Conservation (phyloP, 1,140 invertebrate species). For the Chelonus insularis region DNA sequence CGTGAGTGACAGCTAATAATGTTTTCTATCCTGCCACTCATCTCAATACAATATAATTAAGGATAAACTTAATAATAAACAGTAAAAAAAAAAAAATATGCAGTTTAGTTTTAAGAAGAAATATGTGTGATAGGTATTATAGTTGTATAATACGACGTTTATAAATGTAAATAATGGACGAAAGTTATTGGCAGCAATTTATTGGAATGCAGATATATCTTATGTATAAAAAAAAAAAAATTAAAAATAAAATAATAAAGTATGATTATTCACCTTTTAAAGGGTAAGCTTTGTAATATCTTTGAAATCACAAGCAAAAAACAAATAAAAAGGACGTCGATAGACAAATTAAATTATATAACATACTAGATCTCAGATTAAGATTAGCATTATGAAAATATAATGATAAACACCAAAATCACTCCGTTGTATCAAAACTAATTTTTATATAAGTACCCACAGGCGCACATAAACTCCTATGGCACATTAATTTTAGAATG, state of each 20-base stretch:
- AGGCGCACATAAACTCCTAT: conserved; percentile 55
- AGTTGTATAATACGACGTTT: conserved; percentile 54
- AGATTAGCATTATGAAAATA: conserved; percentile 42
- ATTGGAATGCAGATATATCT: conserved; percentile 40
- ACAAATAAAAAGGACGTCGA: conserved; percentile 39
- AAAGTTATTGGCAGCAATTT: conserved; percentile 45
- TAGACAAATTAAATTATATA: conserved; percentile 51
- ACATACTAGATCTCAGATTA: conserved; percentile 58
- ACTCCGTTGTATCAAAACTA: conserved; percentile 53
- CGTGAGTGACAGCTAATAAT: not conserved
- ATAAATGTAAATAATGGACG: conserved; percentile 52
- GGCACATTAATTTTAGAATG: conserved; percentile 44
- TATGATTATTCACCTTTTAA: conserved; percentile 41
- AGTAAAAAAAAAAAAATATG: conserved; percentile 22
- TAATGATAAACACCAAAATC: conserved; percentile 58
- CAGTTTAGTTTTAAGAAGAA: conserved; percentile 7
- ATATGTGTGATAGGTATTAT: conserved; percentile 45
- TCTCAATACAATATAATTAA: not conserved
- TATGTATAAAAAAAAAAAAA: conserved; percentile 49
- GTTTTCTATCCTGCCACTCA: not conserved
- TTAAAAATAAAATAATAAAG: conserved; percentile 34
- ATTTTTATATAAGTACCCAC: conserved; percentile 57
- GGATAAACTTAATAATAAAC: conserved; percentile 25
- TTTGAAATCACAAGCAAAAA: too few relatives aligned
- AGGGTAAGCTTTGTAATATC: conserved; percentile 57